A percentile compares a stretch with the other conserved stretches of the same genome.
phyloP scores from a whole-genome alignment of 2,888 invertebrate genomes.

The Tiliacea aurago region DNA sequence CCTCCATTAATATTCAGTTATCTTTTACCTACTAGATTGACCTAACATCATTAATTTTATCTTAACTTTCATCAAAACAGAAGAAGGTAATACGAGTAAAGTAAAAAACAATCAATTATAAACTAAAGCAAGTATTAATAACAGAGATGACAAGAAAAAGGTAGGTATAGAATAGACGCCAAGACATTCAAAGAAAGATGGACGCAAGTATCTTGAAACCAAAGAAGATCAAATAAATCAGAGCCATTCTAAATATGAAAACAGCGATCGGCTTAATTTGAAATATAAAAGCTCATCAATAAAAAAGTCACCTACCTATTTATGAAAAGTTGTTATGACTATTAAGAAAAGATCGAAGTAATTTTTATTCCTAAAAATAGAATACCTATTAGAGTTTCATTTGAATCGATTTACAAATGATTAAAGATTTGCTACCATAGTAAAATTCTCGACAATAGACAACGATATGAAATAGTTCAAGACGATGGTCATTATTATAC shows the following conservation, averaged over 20 bases:
- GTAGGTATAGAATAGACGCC: not conserved
- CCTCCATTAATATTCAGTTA: not conserved
- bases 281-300: not conserved
- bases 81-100: not conserved
- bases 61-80: not conserved
- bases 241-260: conserved; percentile 7
- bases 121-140: conserved; percentile 10
- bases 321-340: conserved; percentile 1
- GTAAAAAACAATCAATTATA: not conserved
- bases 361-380: conserved; percentile 13
- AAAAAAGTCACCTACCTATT: not conserved
- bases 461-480: not conserved
- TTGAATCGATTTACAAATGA: not conserved
- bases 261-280: not conserved
- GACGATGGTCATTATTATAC: not conserved
- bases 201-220: conserved; percentile 17
- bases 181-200: conserved; percentile 11
- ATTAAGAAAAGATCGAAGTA: not conserved
- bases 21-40: not conserved
- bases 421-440: not conserved
- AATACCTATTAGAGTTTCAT: not conserved
- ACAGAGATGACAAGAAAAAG: not conserved
- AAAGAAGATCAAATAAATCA: conserved; percentile 18
- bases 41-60: not conserved
- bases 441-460: not conserved